These are phyloP conservation scores for Agrenia bidenticulata DNA, from an alignment of 2,888 invertebrate genomes.

Conservation along the genomic window DNA sequence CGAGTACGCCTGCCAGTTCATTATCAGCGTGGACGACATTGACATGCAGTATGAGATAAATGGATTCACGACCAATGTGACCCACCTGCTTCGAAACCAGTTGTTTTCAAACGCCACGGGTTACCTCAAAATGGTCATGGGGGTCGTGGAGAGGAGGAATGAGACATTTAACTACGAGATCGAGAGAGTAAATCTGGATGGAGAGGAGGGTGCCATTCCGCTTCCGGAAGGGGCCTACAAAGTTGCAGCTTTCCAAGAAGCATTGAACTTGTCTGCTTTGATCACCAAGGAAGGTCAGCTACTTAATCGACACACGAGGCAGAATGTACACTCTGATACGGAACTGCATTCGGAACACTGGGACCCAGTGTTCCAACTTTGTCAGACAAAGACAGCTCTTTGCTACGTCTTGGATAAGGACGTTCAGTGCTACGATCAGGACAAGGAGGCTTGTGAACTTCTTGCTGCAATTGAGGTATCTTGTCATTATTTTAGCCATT, in stretches of 20 bases:
- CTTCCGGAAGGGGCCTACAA: no score
- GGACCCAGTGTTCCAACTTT: background rate
- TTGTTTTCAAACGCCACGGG: no score
- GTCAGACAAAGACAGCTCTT: background rate
- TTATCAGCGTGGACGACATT: background rate
- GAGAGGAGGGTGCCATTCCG: no score
- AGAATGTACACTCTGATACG: no score
- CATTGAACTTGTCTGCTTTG: background rate
- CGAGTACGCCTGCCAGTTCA: background rate
- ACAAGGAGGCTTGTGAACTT: background rate
- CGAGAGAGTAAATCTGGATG: no score
- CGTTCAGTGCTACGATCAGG: background rate
- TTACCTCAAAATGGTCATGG: no score
- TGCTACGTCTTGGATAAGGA: background rate
- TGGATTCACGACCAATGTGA: no score
- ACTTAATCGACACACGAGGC: no score
- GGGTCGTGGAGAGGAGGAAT: no score
- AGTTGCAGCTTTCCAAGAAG: no score
- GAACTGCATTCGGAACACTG: background rate
- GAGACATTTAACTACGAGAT: no score
- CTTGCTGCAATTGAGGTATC: background rate
- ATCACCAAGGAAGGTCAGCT: background rate
- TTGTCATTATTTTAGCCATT: background rate
- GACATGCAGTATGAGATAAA: background rate
- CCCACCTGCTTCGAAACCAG: no score